phyloP scores from a whole-genome alignment of 2,797 vertebrate genomes.

The Choloepus didactylus region DNA sequence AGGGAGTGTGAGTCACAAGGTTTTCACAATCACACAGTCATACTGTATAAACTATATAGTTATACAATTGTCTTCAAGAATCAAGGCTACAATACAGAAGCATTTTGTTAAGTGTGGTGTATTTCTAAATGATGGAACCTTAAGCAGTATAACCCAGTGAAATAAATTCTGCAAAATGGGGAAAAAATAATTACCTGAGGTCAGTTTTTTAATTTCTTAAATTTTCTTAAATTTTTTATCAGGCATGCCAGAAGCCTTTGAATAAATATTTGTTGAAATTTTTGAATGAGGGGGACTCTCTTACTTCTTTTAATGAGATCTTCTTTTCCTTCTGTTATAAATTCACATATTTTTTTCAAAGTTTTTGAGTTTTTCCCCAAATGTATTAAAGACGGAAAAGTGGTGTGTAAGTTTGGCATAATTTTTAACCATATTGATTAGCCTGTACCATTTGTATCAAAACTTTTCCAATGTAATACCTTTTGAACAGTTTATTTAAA shows the following conservation, averaged over 20 bases:
- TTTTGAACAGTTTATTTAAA: not conserved
- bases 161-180: slow-evolving; percentile 9
- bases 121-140: slow-evolving; percentile 9
- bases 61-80: too few species aligned
- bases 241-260: not conserved
- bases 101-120: not conserved
- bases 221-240: not conserved
- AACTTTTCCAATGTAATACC: not conserved
- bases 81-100: not conserved
- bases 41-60: too few species aligned
- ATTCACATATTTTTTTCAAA: slow-evolving; percentile 33
- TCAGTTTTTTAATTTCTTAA: not conserved
- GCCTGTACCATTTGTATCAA: not conserved
- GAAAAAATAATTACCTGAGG: not conserved
- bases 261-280: slow-evolving; percentile 46
- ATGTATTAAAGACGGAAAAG: not conserved
- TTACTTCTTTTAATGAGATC: not conserved
- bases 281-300: not conserved
- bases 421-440: slow-evolving; percentile 4
- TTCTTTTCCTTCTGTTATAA: slow-evolving; percentile 22
- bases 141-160: not conserved
- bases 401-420: not conserved
- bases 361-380: not conserved
- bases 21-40: too few species aligned
- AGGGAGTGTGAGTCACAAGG: too few species aligned